Percentiles rank a stretch among this genome's conserved stretches.
phyloP scores from a whole-genome alignment of 1,140 invertebrate species.

The Brachionus plicatilis region DNA sequence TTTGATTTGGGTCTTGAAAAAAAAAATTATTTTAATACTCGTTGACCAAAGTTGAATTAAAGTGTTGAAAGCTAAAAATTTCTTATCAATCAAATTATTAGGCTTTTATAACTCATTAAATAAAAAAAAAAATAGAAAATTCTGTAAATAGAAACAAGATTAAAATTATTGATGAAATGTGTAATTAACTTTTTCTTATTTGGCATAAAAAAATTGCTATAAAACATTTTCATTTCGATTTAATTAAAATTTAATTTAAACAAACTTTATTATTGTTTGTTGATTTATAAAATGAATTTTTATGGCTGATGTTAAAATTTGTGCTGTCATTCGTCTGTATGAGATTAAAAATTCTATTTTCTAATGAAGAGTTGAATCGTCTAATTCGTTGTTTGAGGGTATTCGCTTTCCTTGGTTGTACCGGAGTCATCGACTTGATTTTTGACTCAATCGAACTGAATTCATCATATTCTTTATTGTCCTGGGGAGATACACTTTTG shows the following conservation, averaged over 20 bases:
- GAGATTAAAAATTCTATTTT: conserved; percentile 11
- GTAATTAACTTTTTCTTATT: not conserved
- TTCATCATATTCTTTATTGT: not conserved
- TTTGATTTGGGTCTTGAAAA: conserved; percentile 5
- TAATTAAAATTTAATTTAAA: conserved; percentile 24
- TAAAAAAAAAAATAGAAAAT: not conserved
- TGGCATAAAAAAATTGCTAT: not conserved
- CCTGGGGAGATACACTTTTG: not conserved
- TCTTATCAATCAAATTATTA: not conserved
- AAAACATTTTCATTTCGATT: not conserved
- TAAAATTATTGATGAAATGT: not conserved
- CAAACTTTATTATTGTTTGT: conserved; percentile 33
- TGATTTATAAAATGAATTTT: not conserved
- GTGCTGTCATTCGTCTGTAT: not conserved
- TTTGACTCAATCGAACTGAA: not conserved
- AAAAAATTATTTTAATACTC: not conserved
- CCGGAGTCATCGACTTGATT: not conserved
- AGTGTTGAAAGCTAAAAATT: not conserved
- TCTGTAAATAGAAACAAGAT: not conserved
- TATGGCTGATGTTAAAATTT: not conserved
- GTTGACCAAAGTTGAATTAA: not conserved
- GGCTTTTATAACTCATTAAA: not conserved
- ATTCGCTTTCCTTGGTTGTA: not conserved
- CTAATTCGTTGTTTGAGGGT: not conserved
- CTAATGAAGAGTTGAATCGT: conserved; percentile 13